Base-by-base conservation (phyloP, 1,140 invertebrate genomes). In the Chironomus striatipennis region DNA sequence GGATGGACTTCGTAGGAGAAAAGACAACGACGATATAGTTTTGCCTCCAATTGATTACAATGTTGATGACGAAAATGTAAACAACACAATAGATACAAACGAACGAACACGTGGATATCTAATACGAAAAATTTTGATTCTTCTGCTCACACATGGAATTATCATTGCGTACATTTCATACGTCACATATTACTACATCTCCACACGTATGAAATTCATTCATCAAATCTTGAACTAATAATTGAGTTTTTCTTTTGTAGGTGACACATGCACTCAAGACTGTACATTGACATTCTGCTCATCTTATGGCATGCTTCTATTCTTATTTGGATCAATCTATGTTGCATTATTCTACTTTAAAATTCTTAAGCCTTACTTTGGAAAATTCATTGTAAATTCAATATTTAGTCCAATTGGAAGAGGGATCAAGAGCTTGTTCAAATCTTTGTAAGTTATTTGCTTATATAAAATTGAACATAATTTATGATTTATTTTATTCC, bases 271-370 rank as follows among this genome's bases (percentile, higher is more conserved):
- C 12, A 77, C 74, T 9, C 6, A 57, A 17, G 18, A 75, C 15
- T 82, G 81, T 73, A 78, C 77, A 4, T 79, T 80, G 18, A 79
- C 79, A 7, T 90, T 87, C 77, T 93, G 91, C 77, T 76, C 87
- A 74, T 92, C 92, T 0, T 89, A 92, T 77, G 91, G 91, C 70
- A 87, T 93, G 79, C 81, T 95, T 1, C 80, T 93, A 10, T 85
- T 93, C 9, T 77, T 94, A 0, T 82, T 90, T 0, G 78, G 80
- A 20, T 83, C 93, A 34, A 80, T 86, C 20, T 90, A 92, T 77
- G 83, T 87, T 75, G 84, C 85, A n/a, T 73, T 92, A 10, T 79
- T 92, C 21, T 93, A 94, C 79, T 89, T 86, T 76, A 77, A 85
- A 18, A 76, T 92, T 3, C 79, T 92, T 42, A 90, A 90, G 79